phyloP scores from a whole-genome alignment of 2,113 vertebrate genomes.

The Seriola aureovittata region DNA sequence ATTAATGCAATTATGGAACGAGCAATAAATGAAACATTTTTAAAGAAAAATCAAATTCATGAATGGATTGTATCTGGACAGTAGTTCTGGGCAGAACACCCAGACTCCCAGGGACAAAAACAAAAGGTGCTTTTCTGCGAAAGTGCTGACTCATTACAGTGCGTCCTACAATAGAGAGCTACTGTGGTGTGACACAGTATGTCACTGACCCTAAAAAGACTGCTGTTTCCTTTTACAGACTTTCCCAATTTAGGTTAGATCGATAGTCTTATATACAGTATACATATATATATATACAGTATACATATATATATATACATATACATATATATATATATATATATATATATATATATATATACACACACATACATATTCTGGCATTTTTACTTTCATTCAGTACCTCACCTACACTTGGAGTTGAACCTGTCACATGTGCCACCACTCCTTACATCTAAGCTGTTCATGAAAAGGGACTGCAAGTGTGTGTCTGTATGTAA shows the following conservation, averaged over 20 bases:
- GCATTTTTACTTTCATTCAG: too few relatives aligned
- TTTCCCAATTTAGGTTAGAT: conserved; percentile 44
- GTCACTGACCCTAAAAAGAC: conserved; percentile 73
- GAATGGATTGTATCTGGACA: conserved; percentile 47
- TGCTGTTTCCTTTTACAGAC: conserved; percentile 65
- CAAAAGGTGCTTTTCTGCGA: conserved; percentile 77
- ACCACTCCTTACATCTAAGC: neutral
- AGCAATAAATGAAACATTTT: neutral
- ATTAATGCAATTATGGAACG: neutral
- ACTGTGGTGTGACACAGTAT: conserved; percentile 70
- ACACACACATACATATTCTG: too few relatives aligned
- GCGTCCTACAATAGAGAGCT: conserved; percentile 66
- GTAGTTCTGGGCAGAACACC: conserved; percentile 53
- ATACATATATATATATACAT: too few relatives aligned
- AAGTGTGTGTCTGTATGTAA: neutral
- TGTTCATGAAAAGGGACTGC: neutral
- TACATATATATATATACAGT: too few relatives aligned
- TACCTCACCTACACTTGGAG: too few relatives aligned
- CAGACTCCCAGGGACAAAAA: conserved; percentile 66
- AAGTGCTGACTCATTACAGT: conserved; percentile 69
- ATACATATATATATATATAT: too few relatives aligned
- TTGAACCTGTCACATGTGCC: too few relatives aligned
- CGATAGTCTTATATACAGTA: neutral
- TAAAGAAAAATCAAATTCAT: conserved; percentile 20
- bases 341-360: too few relatives aligned